Conservation (phyloP, 2,888 invertebrate species). For the Liopterus haemorrhoidalis region DNA sequence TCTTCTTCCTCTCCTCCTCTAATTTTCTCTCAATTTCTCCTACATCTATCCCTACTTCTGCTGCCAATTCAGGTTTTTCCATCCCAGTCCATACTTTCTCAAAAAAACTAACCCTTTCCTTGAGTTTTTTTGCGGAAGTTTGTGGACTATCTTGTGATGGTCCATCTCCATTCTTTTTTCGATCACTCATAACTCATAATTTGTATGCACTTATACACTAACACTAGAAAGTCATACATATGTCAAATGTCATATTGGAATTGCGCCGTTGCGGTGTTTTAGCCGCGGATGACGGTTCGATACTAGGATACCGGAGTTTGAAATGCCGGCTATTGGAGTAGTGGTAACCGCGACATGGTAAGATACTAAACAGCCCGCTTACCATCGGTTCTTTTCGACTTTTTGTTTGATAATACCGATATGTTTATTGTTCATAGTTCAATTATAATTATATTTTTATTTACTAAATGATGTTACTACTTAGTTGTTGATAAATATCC, state of each 20-base stretch:
- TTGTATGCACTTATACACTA: constrained; percentile 10
- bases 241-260: constrained; percentile 4
- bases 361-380: too few species aligned
- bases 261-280: constrained; percentile 10
- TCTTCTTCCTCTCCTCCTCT: constrained; percentile 35
- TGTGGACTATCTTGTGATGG: constrained; percentile 37
- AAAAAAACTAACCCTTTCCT: constrained; percentile 71
- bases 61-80: constrained; percentile 35
- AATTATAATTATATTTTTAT: too few species aligned
- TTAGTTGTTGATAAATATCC: too few species aligned
- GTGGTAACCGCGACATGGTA: too few species aligned
- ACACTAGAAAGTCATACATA: constrained; percentile 7
- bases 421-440: too few species aligned
- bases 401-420: too few species aligned
- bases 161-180: constrained; percentile 36
- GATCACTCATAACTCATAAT: constrained; percentile 30
- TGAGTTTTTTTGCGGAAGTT: constrained; percentile 52
- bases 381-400: too few species aligned
- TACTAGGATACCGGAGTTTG: constrained; percentile 35
- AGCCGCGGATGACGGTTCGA: constrained; percentile 36
- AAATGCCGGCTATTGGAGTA: background rate
- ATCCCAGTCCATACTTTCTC: constrained; percentile 69
- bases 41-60: constrained; percentile 38
- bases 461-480: too few species aligned
- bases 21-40: constrained; percentile 36